A percentile compares a stretch with the other conserved stretches of the same genome.
Conservation (phyloP, 2,113 vertebrate genomes). For the Tyto alba region DNA sequence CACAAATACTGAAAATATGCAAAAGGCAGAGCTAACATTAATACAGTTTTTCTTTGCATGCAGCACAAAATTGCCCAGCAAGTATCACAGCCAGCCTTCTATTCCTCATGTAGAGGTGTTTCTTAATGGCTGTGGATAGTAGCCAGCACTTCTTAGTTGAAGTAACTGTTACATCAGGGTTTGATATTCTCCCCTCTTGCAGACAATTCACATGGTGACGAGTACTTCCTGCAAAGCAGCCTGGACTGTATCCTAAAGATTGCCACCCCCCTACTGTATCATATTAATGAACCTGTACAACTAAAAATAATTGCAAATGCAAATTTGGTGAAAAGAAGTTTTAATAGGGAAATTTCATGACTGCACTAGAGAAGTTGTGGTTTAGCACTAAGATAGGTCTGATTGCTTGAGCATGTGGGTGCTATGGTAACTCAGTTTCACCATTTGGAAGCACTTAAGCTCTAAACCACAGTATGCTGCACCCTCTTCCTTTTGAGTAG, state of each 20-base stretch:
- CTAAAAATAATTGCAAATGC: conserved; percentile 30
- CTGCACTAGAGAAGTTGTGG: conserved; percentile 79
- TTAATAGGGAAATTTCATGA: conserved; percentile 5
- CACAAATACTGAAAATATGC: background rate
- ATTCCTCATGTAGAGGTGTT: background rate
- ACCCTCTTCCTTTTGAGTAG: conserved; percentile 74
- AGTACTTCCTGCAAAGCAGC: background rate
- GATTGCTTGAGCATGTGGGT: conserved; percentile 59
- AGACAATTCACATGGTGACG: background rate
- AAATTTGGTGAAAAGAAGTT: conserved; percentile 2
- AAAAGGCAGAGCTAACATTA: background rate
- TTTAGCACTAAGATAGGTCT: conserved; percentile 72
- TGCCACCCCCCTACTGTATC: background rate
- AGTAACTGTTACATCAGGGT: background rate
- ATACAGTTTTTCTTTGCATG: background rate
- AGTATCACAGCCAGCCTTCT: background rate
- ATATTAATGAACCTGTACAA: background rate
- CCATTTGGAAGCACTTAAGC: conserved; percentile 64
- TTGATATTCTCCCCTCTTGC: background rate
- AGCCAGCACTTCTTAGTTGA: background rate
- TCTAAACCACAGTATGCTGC: conserved; percentile 68
- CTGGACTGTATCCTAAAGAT: background rate
- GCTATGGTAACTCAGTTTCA: conserved; percentile 78
- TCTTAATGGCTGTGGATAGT: background rate
- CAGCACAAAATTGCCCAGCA: background rate